Evolutionary conservation across 2,797 vertebrate species (phyloP).

Genomic region (Myotis vivesi): DNA sequence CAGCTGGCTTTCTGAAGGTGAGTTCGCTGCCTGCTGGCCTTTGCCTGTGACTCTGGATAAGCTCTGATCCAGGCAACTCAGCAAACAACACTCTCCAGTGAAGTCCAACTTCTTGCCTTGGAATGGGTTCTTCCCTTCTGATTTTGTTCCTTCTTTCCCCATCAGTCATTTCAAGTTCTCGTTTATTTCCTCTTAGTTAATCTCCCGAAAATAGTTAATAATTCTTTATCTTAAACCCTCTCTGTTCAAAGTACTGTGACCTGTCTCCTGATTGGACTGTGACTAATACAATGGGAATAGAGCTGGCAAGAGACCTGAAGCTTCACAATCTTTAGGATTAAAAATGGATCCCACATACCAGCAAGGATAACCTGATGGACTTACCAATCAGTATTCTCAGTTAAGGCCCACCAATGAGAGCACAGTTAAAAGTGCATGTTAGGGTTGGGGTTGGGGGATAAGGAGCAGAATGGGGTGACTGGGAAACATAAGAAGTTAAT

Average conservation of each 20-base stretch:
- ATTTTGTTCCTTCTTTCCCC: background rate
- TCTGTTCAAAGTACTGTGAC: background rate
- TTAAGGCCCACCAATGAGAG: background rate
- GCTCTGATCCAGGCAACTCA: background rate
- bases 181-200: background rate
- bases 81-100: background rate
- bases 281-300: background rate
- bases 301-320: background rate
- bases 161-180: background rate
- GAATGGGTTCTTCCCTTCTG: background rate
- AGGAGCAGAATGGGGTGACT: background rate
- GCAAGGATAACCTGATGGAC: background rate
- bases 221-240: background rate
- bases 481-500: background rate
- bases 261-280: background rate
- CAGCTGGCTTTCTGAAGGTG: background rate
- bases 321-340: background rate
- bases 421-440: background rate
- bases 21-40: background rate
- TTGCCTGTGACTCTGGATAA: background rate
- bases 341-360: background rate
- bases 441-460: background rate
- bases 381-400: background rate
- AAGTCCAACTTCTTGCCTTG: background rate
- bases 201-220: background rate